Percentiles rank a stretch among this genome's conserved stretches.
Evolutionary conservation across 2,797 vertebrate genomes (phyloP).

Genomic region (Apodemus agrarius): DNA sequence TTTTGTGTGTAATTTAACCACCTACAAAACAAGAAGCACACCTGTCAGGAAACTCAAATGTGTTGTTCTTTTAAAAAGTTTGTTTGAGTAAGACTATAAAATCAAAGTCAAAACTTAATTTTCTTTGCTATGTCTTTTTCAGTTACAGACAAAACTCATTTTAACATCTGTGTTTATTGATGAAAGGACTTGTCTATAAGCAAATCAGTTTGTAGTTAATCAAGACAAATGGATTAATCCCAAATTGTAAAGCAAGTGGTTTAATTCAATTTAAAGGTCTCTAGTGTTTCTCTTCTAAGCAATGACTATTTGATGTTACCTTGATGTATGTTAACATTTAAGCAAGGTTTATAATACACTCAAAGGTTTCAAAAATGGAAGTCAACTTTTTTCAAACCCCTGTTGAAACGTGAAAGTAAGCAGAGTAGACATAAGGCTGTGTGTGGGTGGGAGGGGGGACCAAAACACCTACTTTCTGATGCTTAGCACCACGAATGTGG

Average conservation of each 20-base stretch:
- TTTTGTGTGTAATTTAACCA: conserved; percentile 99
- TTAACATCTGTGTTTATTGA: conserved; percentile 18
- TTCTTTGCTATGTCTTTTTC: conserved; percentile 16
- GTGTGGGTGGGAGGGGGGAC: conserved; percentile 44
- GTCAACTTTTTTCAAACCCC: conserved; percentile 35
- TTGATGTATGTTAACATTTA: conserved; percentile 33
- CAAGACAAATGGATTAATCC: conserved; percentile 38
- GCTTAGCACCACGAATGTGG: conserved; percentile 98
- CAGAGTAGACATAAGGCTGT: conserved; percentile 59
- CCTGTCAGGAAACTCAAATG: conserved; percentile 67
- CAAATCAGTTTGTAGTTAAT: conserved; percentile 14
- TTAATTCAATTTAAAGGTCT: conserved; percentile 39
- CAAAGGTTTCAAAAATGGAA: conserved; percentile 60
- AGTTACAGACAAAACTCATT: conserved; percentile 56
- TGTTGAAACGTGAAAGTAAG: conserved; percentile 58
- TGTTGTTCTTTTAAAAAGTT: not conserved
- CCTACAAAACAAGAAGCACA: conserved; percentile 87
- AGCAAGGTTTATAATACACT: not conserved
- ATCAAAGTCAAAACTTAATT: conserved; percentile 57
- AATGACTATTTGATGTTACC: conserved; percentile 23
- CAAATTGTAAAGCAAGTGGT: not conserved
- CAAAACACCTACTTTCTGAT: conserved; percentile 94
- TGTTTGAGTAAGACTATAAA: conserved; percentile 51
- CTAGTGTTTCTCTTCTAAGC: not conserved
- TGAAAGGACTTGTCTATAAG: conserved; percentile 43